Conservation (phyloP, 2,888 invertebrate genomes). For the Acleris sparsana region DNA sequence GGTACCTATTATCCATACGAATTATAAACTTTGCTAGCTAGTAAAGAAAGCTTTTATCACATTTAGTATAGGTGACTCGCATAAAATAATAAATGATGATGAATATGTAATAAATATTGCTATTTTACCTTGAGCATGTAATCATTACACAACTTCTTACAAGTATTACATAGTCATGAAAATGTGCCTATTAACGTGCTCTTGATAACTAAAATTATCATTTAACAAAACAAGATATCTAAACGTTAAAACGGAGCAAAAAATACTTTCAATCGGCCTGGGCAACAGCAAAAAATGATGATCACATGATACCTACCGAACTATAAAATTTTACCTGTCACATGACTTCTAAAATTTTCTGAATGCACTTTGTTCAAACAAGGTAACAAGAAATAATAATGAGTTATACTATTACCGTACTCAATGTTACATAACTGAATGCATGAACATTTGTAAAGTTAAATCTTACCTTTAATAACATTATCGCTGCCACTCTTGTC, state of each 20-base stretch:
- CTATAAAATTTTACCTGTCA: conserved; percentile 55
- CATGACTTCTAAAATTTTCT: conserved; percentile 57
- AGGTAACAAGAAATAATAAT: conserved; percentile 47
- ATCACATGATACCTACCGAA: conserved; percentile 34
- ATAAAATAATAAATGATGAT: background rate
- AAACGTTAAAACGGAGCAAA: conserved; percentile 1
- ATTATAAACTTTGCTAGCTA: background rate
- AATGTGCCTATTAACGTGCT: conserved; percentile 5
- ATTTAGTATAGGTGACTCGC: background rate
- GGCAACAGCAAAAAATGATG: conserved; percentile 21
- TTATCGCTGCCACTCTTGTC: conserved; percentile 71
- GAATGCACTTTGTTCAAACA: conserved; percentile 48
- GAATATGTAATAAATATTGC: conserved; percentile 12
- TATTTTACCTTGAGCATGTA: conserved; percentile 34
- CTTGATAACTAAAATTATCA: conserved; percentile 15
- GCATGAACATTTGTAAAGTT: conserved; percentile 61
- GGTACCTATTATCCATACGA: background rate
- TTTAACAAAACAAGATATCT: background rate
- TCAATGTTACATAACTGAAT: conserved; percentile 80
- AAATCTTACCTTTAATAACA: conserved; percentile 76
- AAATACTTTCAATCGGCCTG: conserved; percentile 11
- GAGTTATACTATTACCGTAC: conserved; percentile 54
- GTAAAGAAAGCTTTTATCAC: background rate
- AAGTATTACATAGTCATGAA: conserved; percentile 25
- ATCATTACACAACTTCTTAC: conserved; percentile 37